phyloP scores from a whole-genome alignment of 2,888 invertebrate genomes.

The Acleris sparsana region DNA sequence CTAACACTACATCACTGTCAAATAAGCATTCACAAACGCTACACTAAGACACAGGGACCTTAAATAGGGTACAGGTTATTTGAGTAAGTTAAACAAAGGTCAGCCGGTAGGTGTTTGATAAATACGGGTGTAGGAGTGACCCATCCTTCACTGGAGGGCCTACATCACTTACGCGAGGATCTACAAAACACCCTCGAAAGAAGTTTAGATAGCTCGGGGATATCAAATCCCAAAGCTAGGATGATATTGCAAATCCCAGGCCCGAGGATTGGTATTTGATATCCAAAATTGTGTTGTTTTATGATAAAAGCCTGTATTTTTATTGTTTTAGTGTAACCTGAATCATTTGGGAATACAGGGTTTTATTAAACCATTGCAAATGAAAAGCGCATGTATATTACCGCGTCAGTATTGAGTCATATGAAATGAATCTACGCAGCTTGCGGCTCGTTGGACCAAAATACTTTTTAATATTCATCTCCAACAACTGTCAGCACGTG shows the following conservation, averaged over 20 bases:
- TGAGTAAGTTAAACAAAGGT: constrained; percentile 28
- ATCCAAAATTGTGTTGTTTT: constrained; percentile 14
- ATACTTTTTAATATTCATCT: not conserved
- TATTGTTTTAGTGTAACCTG: constrained; percentile 6
- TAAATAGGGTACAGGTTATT: constrained; percentile 10
- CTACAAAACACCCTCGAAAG: constrained; percentile 20
- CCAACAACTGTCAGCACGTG: not conserved
- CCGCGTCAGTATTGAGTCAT: not conserved
- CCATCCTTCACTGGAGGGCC: constrained; percentile 19
- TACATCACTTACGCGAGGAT: constrained; percentile 19
- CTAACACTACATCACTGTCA: not conserved
- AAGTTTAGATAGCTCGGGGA: constrained; percentile 26
- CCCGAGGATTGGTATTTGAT: constrained; percentile 16
- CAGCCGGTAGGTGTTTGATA: constrained; percentile 23
- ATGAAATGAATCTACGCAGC: not conserved
- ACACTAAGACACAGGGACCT: constrained; percentile 1
- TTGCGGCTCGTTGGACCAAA: not conserved
- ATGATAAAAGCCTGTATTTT: not conserved
- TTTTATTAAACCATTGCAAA: not conserved
- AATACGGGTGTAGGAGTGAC: constrained; percentile 25
- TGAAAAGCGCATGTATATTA: not conserved
- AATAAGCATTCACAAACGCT: constrained; percentile 21
- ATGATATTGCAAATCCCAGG: constrained; percentile 29
- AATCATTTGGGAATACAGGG: not conserved
- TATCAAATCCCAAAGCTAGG: constrained; percentile 21